Percentiles rank a stretch among this genome's conserved stretches.
Evolutionary conservation across 2,888 invertebrate genomes (phyloP).

Genomic region (Drosophila aldrichi): DNA sequence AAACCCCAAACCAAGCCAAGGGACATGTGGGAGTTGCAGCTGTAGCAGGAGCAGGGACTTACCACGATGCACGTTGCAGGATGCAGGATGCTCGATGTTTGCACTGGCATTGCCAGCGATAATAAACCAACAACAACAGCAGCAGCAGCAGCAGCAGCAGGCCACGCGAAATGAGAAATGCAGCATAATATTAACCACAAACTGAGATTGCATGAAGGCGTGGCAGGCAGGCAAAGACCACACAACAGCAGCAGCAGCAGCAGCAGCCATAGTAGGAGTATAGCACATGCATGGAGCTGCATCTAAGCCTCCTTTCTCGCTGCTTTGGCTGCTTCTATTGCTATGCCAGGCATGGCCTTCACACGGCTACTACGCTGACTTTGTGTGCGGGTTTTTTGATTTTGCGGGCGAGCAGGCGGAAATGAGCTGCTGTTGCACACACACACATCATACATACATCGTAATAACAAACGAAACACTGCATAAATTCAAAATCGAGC

Average conservation of each 20-base stretch:
- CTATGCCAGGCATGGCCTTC: conserved; percentile 60
- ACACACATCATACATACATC: conserved; percentile 29
- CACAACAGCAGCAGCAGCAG: conserved; percentile 26
- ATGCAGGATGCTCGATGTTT: conserved; percentile 55
- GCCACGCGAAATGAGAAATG: conserved; percentile 77
- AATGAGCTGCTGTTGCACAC: conserved; percentile 57
- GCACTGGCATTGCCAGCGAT: conserved; percentile 71
- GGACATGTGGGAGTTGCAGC: conserved; percentile 20
- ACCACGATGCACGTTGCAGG: conserved; percentile 35
- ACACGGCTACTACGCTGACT: conserved; percentile 66
- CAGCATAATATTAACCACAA: conserved; percentile 82
- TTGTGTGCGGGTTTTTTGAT: conserved; percentile 72
- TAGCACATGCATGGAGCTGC: conserved; percentile 39
- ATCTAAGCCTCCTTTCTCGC: conserved; percentile 10
- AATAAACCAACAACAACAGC: conserved; percentile 72
- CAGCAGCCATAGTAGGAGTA: conserved; percentile 1
- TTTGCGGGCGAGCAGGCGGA: conserved; percentile 50
- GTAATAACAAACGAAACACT: conserved; percentile 78
- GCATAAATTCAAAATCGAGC: conserved; percentile 74
- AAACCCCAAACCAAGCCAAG: conserved; percentile 48
- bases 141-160: conserved; percentile 57
- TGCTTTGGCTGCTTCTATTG: conserved; percentile 17
- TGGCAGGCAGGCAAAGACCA: conserved; percentile 24
- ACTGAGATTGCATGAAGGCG: conserved; percentile 79
- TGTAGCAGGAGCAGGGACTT: conserved; percentile 29